A percentile compares a stretch with the other conserved stretches of the same genome.
Conservation (phyloP, 1,140 invertebrate genomes). For the Zaprionus davidi region DNA sequence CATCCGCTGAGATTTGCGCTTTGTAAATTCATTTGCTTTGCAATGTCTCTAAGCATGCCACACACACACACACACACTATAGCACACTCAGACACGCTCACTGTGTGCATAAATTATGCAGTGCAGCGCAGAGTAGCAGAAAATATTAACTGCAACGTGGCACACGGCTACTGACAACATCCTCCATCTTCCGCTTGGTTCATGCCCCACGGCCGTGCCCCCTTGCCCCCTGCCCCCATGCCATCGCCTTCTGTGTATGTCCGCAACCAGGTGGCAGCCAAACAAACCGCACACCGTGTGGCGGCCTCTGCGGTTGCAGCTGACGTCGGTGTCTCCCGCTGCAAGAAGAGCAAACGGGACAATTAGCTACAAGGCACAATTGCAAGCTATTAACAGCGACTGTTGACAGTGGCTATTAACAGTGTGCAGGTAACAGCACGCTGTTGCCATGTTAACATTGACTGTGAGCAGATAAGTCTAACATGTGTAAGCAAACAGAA, state of each 20-base stretch:
- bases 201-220: constrained; percentile 1
- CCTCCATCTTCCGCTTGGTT: constrained; percentile 2
- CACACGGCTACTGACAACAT: constrained; percentile 10
- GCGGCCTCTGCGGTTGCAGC: constrained; percentile 31
- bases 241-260: background rate
- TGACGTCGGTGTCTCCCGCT: constrained; percentile 19
- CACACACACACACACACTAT: constrained; percentile 28
- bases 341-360: background rate
- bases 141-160: constrained; percentile 74
- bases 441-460: background rate
- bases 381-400: background rate
- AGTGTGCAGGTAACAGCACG: background rate
- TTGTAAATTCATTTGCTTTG: constrained; percentile 54
- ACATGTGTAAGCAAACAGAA: background rate
- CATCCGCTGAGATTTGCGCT: constrained; percentile 58
- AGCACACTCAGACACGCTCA: constrained; percentile 34
- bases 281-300: constrained; percentile 68
- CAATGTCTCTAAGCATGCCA: constrained; percentile 39
- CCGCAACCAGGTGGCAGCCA: constrained; percentile 63
- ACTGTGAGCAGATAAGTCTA: background rate
- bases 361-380: background rate
- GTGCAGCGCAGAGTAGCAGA: constrained; percentile 65
- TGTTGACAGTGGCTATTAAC: background rate
- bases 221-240: background rate
- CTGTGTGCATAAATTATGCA: constrained; percentile 70